A percentile compares a stretch with the other conserved stretches of the same genome.
Conservation (phyloP, 2,797 vertebrate genomes). For the Poeciliopsis infans region DNA sequence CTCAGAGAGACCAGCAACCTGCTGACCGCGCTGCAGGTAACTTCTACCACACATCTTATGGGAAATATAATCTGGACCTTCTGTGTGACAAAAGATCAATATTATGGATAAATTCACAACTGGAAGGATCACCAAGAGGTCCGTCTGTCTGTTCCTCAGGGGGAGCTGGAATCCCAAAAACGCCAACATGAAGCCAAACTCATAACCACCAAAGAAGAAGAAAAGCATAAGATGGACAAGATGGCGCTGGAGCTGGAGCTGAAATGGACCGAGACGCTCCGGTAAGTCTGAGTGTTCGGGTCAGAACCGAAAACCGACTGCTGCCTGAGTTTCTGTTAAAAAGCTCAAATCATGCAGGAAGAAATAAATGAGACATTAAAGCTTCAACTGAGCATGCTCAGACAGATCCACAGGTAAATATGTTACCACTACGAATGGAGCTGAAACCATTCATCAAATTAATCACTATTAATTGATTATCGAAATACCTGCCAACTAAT, state of each 20-base stretch:
- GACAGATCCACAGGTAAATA: slow-evolving; percentile 16
- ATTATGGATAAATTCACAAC: not conserved
- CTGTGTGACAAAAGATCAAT: not conserved
- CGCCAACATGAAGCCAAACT: slow-evolving; percentile 90
- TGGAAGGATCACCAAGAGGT: not conserved
- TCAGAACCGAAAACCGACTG: not conserved
- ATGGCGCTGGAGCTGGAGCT: slow-evolving; percentile 96
- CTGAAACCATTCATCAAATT: not conserved
- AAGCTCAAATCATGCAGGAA: slow-evolving; percentile 41
- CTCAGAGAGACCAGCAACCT: slow-evolving; percentile 93
- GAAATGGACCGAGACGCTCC: slow-evolving; percentile 97
- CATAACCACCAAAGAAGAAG: slow-evolving; percentile 90
- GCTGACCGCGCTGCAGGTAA: slow-evolving; percentile 90
- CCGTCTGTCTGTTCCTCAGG: slow-evolving; percentile 77
- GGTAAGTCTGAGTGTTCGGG: slow-evolving; percentile 66
- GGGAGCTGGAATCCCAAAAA: slow-evolving; percentile 90
- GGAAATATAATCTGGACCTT: not conserved
- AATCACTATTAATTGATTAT: too few relatives aligned
- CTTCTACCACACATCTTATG: not conserved
- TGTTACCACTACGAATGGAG: slow-evolving; percentile 1
- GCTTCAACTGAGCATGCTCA: slow-evolving; percentile 18
- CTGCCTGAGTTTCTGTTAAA: not conserved
- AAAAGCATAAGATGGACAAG: slow-evolving; percentile 92
- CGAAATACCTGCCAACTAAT: too few relatives aligned
- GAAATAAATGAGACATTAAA: slow-evolving; percentile 27